A percentile compares a stretch with the other conserved stretches of the same genome.
These are phyloP conservation scores for Drosophila punjabiensis DNA, from an alignment of 1,140 invertebrate genomes.

Conservation along the genomic window DNA sequence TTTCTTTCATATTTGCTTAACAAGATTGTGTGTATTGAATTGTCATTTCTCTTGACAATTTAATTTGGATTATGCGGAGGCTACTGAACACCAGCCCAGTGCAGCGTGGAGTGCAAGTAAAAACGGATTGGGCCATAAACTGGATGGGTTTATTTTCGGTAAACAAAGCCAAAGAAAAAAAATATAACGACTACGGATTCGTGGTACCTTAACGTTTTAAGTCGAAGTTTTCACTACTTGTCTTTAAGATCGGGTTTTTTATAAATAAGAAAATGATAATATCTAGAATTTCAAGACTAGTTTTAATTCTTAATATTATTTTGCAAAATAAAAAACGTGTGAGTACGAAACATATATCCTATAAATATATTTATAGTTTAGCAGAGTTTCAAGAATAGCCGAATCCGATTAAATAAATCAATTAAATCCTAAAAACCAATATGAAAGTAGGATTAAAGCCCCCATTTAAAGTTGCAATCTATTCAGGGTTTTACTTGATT, in stretches of 20 bases:
- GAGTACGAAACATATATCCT: too few species aligned
- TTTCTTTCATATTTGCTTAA: slow-evolving; percentile 75
- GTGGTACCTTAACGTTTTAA: slow-evolving; percentile 1
- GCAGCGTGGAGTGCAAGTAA: slow-evolving; percentile 27
- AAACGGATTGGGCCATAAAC: slow-evolving; percentile 21
- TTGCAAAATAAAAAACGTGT: neutral
- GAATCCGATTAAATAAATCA: neutral
- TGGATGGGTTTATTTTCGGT: neutral
- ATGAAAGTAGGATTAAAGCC: neutral
- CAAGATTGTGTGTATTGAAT: slow-evolving; percentile 81
- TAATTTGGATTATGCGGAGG: slow-evolving; percentile 81
- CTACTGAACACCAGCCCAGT: slow-evolving; percentile 57
- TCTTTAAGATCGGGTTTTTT: neutral
- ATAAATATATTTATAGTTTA: too few species aligned
- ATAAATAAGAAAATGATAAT: too few species aligned
- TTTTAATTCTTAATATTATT: neutral
- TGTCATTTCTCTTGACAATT: slow-evolving; percentile 84
- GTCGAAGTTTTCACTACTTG: neutral
- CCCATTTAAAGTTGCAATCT: neutral
- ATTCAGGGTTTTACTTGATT: slow-evolving; percentile 7
- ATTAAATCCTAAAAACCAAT: too few species aligned
- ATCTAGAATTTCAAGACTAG: neutral
- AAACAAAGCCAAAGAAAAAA: neutral
- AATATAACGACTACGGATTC: neutral
- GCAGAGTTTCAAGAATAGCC: neutral